phyloP scores from a whole-genome alignment of 2,797 vertebrate species.

The Hydrophis major region DNA sequence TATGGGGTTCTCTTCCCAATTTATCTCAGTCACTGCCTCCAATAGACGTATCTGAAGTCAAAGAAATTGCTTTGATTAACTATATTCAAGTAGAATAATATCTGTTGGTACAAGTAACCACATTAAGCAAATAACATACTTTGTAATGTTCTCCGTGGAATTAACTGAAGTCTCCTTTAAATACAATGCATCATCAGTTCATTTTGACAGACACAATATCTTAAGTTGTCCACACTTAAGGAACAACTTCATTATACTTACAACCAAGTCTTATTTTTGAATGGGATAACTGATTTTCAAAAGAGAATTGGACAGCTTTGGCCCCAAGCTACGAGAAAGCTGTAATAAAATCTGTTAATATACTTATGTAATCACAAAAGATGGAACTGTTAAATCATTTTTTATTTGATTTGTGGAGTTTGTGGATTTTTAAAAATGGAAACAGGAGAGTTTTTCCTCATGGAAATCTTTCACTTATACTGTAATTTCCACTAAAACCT shows the following conservation, averaged over 20 bases:
- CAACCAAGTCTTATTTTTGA: not conserved
- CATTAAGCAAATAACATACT: conserved; percentile 55
- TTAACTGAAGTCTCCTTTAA: conserved; percentile 55
- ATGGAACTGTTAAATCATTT: not conserved
- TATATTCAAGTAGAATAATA: conserved; percentile 71
- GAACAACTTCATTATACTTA: conserved; percentile 24
- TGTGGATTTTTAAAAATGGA: not conserved
- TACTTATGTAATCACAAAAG: not conserved
- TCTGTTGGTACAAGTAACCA: conserved; percentile 69
- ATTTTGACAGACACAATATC: conserved; percentile 44
- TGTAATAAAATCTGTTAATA: not conserved
- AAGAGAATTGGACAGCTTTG: not conserved
- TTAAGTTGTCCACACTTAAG: conserved; percentile 53
- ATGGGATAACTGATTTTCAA: not conserved
- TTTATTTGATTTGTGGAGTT: not conserved
- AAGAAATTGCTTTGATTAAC: conserved; percentile 66
- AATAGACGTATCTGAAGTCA: conserved; percentile 48
- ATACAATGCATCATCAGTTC: conserved; percentile 45
- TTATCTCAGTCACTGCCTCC: conserved; percentile 53
- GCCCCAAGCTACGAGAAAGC: not conserved
- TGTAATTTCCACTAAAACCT: not conserved
- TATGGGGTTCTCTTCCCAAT: conserved; percentile 73
- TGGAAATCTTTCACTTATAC: not conserved
- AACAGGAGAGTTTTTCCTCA: not conserved
- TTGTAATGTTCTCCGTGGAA: conserved; percentile 56